Base-by-base conservation (phyloP, 2,113 vertebrate species). In the Siniperca knerii region DNA sequence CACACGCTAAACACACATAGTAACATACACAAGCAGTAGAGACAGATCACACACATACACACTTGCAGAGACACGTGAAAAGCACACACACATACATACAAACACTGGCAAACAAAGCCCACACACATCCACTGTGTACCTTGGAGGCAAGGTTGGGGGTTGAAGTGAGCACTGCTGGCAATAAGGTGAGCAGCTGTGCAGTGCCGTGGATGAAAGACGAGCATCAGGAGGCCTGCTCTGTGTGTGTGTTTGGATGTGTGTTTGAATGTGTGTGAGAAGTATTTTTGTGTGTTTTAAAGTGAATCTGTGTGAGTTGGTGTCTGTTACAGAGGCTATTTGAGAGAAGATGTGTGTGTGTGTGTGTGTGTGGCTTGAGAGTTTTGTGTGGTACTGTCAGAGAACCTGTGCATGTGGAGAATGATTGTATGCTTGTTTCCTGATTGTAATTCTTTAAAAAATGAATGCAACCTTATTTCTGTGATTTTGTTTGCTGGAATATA, bases 101-200 rank as follows among this genome's bases (percentile, higher is more conserved):
- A 82, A 87, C 77, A 75, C 33, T 62, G 35, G 61, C 89, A 88
- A 67, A 90, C 82, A 89, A 90, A 92, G 84, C 88, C 88, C 87
- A 85, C 88, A 90, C 90, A 90, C 87, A 90, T 87, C 75, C 87
- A 91, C 23, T 77, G 87, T 89, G 88, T 93, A 92, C 88, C 93
- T 95, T 70, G 72, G 82, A 93, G 92, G 93, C 91, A 84, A 91
- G 90, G 91, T 87, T 92, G 93, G 92, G 91, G 93, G 92, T 92
- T 90, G 86, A 89, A 92, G 89, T 87, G 90, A 93, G 69, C 88
- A 89, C 91, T 94, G 93, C 90, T 90, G 93, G 93, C 92, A 84
- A 79, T 94, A 92, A 95, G 95, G 95, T 95, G 94, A 96, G 94
- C 95, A 95, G 94, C 95, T 95, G 94, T 94, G 90, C 92, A 75